Percentiles rank a stretch among this genome's conserved stretches.
Conservation (phyloP, 2,113 vertebrate species). For the Azemiops feae region DNA sequence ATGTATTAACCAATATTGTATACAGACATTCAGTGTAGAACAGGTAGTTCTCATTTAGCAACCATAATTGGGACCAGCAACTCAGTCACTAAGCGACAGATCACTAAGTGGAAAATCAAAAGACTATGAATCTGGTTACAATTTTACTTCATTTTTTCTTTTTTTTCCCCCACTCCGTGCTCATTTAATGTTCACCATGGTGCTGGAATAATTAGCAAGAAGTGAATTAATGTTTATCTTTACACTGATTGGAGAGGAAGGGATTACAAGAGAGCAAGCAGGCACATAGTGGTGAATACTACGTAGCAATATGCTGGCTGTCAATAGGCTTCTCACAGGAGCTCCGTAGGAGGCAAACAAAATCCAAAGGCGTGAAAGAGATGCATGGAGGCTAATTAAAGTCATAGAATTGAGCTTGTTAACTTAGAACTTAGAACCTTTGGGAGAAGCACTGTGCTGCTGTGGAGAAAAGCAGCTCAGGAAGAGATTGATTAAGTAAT, state of each 20-base stretch:
- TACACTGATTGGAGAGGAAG: not conserved
- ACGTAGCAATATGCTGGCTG: not conserved
- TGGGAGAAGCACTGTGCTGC: not conserved
- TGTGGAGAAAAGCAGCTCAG: not conserved
- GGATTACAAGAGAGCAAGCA: not conserved
- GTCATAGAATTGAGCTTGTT: not conserved
- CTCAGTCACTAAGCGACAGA: not conserved
- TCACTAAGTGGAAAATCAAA: not conserved
- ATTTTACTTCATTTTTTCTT: not conserved
- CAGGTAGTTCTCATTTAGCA: not conserved
- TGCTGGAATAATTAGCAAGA: not conserved
- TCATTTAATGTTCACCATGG: not conserved
- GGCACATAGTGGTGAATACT: not conserved
- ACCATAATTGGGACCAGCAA: not conserved
- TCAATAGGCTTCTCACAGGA: not conserved
- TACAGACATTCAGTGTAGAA: not conserved
- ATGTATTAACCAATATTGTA: not conserved
- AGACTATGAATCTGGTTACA: not conserved
- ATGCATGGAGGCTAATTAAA: not conserved
- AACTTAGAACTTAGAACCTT: not conserved
- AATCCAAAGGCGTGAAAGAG: not conserved
- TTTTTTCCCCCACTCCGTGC: not conserved
- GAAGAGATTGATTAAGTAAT: not conserved
- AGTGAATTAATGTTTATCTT: not conserved
- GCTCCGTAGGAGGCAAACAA: not conserved